Evolutionary conservation across 2,797 vertebrate genomes (phyloP).

Genomic region (Zalophus californianus): DNA sequence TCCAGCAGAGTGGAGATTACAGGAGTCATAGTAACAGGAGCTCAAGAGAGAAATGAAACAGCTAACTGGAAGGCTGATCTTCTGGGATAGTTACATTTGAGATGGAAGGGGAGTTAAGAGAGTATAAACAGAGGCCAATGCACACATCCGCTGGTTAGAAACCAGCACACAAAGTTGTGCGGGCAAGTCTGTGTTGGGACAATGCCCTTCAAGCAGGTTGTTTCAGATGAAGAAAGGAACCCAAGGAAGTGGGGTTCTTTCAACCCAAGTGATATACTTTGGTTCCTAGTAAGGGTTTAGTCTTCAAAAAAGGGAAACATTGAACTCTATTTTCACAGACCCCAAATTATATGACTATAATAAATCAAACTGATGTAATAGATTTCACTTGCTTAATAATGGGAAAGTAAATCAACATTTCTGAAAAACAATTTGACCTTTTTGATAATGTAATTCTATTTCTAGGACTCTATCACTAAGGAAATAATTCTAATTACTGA

Average conservation of each 20-base stretch:
- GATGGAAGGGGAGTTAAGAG: neutral
- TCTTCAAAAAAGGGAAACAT: neutral
- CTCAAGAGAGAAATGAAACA: neutral
- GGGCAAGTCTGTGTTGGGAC: neutral
- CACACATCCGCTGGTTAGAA: neutral
- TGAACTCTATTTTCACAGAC: neutral
- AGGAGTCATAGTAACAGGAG: neutral
- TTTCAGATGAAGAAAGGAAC: neutral
- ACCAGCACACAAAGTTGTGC: neutral
- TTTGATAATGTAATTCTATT: conserved; percentile 21
- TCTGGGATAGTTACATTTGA: neutral
- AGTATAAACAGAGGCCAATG: neutral
- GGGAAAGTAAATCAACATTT: neutral
- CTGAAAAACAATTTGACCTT: conserved; percentile 21
- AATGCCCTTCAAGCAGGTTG: neutral
- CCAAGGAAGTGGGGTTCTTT: neutral
- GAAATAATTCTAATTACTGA: conserved; percentile 10
- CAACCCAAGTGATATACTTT: neutral
- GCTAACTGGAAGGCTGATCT: neutral
- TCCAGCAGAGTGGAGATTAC: neutral
- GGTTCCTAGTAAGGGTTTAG: neutral
- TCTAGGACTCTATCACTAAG: neutral
- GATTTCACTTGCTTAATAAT: neutral
- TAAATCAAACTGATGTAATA: conserved; percentile 20
- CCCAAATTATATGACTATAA: neutral